Evolutionary conservation across 2,797 vertebrate genomes (phyloP).

Genomic region (Carcharodon carcharias): DNA sequence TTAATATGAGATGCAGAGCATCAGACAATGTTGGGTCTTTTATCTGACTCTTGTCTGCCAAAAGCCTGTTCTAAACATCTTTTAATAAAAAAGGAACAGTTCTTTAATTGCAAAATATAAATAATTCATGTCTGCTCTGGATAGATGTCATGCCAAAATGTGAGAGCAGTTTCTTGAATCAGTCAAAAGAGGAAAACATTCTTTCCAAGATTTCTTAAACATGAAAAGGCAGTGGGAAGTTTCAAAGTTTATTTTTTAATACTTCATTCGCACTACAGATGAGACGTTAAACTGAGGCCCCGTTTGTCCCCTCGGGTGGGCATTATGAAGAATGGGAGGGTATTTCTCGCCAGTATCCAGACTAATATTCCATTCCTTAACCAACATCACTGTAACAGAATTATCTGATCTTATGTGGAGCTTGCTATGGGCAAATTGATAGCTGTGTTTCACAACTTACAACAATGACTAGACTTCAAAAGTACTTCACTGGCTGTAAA

Average conservation of each 20-base stretch:
- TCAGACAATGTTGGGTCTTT: background rate
- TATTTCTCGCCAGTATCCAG: background rate
- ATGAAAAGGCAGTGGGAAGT: background rate
- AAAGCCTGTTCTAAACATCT: background rate
- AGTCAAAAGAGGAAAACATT: background rate
- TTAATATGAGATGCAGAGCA: background rate
- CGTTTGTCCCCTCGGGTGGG: background rate
- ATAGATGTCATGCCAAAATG: background rate
- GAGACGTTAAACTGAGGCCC: background rate
- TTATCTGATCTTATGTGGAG: background rate
- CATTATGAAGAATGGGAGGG: background rate
- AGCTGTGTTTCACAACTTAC: background rate
- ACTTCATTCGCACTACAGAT: background rate
- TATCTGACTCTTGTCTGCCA: background rate
- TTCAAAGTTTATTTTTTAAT: background rate
- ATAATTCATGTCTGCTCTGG: background rate
- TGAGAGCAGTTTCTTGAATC: background rate
- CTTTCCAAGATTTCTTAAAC: background rate
- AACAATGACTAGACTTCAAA: background rate
- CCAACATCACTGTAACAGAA: background rate
- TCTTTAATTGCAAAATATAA: background rate
- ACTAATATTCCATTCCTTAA: background rate
- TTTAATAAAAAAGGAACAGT: background rate
- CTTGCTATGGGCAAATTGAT: background rate
- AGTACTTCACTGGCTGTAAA: background rate